Base-by-base conservation (phyloP, 2,797 vertebrate genomes). In the Poecilia picta region DNA sequence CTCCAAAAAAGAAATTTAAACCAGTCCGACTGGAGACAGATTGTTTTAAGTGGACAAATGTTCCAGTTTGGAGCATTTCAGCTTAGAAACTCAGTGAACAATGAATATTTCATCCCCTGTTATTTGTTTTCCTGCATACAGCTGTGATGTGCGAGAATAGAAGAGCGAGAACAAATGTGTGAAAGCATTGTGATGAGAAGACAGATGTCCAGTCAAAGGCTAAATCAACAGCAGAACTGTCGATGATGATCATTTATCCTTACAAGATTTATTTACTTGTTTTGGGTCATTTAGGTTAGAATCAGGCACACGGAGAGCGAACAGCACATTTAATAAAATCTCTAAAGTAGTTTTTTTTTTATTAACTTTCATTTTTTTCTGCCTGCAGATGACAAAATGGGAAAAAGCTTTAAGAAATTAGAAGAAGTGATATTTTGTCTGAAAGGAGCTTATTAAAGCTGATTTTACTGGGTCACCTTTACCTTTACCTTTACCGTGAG, bases 111-210 rank as follows among this genome's bases (percentile, higher is more conserved):
- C 47, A 74, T 25, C 39, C 77, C 70, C 73, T 82, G 73, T 78
- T 41, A 2, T 73, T 83, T 81, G 28, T 86, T 43, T 80, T 41
- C n/a, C 25, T 74, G 31, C 79, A 62, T 18, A 2, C 47, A 49
- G 47, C 47, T 49, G 47, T 6, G 83, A 31, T 66, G 36, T 85
- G 71, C 78, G 78, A 73, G 81, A 80, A 87, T 85, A 82, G 62
- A 16, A 80, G 74, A 78, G 88, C 74, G 88, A 78, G 75, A 89
- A 85, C 73, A 59, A 72, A 77, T 75, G 87, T 86, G 81, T 64
- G 74, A 83, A 73, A 79, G 76, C 75, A 85, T 80, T 85, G 83
- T 87, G 77, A 80, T 36, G 64, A 74, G 51, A 85, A 79, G 77
- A 85, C 82, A 83, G 72, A 87, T 87, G 83, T 77, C 82, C 74